phyloP scores from a whole-genome alignment of 2,113 vertebrate genomes.

The Pituophis catenifer region DNA sequence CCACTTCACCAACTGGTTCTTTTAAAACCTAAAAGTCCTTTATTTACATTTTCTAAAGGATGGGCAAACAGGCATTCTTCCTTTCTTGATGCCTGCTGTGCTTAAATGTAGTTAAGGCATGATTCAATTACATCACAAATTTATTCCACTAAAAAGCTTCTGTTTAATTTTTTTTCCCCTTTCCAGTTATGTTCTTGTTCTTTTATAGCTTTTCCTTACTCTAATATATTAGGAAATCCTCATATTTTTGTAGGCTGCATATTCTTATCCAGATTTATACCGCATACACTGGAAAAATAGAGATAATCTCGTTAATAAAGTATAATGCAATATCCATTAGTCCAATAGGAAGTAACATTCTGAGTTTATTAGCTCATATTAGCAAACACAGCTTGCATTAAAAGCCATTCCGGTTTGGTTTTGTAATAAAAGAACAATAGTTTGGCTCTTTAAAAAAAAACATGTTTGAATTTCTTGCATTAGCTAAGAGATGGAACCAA shows the following conservation, averaged over 20 bases:
- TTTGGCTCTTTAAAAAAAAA: slow-evolving; percentile 43
- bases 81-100: background rate
- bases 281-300: slow-evolving; percentile 45
- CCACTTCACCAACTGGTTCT: background rate
- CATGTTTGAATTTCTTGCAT: slow-evolving; percentile 54
- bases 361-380: slow-evolving; percentile 67
- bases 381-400: slow-evolving; percentile 76
- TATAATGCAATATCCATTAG: slow-evolving; percentile 66
- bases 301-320: slow-evolving; percentile 60
- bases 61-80: background rate
- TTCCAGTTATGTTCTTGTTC: background rate
- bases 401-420: slow-evolving; percentile 68
- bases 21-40: background rate
- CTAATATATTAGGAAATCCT: slow-evolving; percentile 17
- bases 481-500: background rate
- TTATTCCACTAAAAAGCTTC: background rate
- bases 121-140: slow-evolving; percentile 24
- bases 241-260: slow-evolving; percentile 2
- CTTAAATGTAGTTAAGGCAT: background rate
- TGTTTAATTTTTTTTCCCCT: background rate
- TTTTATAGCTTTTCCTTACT: background rate
- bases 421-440: slow-evolving; percentile 60
- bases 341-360: slow-evolving; percentile 67
- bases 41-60: background rate
- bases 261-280: slow-evolving; percentile 44